Evolutionary conservation across 2,113 vertebrate species (phyloP).

Genomic region (Caracal caracal): DNA sequence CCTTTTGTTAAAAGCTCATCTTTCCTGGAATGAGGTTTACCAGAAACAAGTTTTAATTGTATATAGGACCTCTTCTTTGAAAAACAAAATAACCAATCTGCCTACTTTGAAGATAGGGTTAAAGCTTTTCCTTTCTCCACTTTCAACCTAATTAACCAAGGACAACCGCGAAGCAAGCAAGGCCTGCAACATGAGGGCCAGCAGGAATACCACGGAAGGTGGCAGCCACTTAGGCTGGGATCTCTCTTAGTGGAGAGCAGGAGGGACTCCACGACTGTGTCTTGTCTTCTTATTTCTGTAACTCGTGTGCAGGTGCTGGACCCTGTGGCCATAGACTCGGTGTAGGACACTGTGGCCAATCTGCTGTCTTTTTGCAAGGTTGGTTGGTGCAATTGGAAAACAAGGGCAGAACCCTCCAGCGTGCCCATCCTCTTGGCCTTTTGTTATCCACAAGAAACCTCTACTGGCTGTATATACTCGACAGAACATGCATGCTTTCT

Average conservation of each 20-base stretch:
- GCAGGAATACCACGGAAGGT: not conserved
- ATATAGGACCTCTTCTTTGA: slow-evolving; percentile 87
- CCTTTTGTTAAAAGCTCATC: slow-evolving; percentile 99
- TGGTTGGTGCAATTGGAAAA: not conserved
- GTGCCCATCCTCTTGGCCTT: not conserved
- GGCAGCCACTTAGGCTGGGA: not conserved
- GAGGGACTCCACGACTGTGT: accelerated
- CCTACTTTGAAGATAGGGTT: slow-evolving; percentile 73
- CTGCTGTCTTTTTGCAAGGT: not conserved
- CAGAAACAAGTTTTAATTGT: slow-evolving; percentile 98
- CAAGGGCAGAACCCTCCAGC: not conserved
- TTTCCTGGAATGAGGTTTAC: slow-evolving; percentile 93
- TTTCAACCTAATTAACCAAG: slow-evolving; percentile 69
- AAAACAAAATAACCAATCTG: slow-evolving; percentile 82
- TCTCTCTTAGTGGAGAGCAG: not conserved
- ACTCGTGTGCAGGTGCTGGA: not conserved
- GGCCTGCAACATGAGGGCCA: not conserved
- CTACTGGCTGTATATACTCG: not conserved
- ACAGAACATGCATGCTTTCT: not conserved
- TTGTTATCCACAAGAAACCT: not conserved
- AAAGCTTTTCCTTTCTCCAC: slow-evolving; percentile 58
- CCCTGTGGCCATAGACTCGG: not conserved
- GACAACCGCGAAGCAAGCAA: not conserved
- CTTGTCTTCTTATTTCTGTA: not conserved
- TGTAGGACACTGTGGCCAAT: not conserved